Conservation (phyloP, 2,797 vertebrate genomes). For the Benthosema pterotum region DNA sequence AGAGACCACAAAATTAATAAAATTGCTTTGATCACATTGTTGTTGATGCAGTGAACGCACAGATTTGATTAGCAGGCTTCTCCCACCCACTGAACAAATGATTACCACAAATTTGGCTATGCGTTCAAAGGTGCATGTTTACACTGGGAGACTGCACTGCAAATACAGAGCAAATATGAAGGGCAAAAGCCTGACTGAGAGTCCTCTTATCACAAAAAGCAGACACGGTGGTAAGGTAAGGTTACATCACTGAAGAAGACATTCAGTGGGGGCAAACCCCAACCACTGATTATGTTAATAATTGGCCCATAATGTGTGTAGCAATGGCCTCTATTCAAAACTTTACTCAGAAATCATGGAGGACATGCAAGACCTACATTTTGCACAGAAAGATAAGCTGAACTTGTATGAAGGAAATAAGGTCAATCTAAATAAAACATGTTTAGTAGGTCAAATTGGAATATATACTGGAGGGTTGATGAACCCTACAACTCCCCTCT, state of each 20-base stretch:
- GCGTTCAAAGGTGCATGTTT: slow-evolving; percentile 64
- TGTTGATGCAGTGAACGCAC: neutral
- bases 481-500: too few relatives aligned
- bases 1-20: slow-evolving; percentile 3
- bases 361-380: neutral
- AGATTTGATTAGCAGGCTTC: slow-evolving; percentile 8
- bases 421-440: neutral
- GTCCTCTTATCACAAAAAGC: slow-evolving; percentile 40
- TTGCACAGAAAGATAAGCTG: slow-evolving; percentile 20
- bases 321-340: neutral
- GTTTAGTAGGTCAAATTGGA: neutral
- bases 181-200: slow-evolving; percentile 42
- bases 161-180: slow-evolving; percentile 57
- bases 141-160: slow-evolving; percentile 43
- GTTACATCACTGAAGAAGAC: neutral
- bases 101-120: slow-evolving; percentile 13
- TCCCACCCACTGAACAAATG: slow-evolving; percentile 10
- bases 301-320: too few relatives aligned
- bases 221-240: neutral
- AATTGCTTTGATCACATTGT: neutral
- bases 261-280: neutral
- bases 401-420: neutral
- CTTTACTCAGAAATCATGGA: neutral
- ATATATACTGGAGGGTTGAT: too few relatives aligned
- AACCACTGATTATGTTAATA: slow-evolving; percentile 49